Conservation (phyloP, 2,797 vertebrate species). For the Adrianichthys oophorus region DNA sequence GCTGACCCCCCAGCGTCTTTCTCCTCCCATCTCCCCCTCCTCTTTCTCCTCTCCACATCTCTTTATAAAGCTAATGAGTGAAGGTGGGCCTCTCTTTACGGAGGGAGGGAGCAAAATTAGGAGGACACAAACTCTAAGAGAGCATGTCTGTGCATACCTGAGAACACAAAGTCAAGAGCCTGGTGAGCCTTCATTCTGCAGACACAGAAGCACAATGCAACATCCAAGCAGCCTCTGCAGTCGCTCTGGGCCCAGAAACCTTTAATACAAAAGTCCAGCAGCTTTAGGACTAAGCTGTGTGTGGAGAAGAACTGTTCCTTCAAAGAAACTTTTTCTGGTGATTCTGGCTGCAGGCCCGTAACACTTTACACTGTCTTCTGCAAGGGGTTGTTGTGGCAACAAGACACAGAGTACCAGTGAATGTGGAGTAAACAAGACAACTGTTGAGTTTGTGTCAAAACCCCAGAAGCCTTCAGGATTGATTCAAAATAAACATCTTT, state of each 20-base stretch:
- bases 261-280: constrained; percentile 25
- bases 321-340: constrained; percentile 25
- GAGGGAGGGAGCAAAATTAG: constrained; percentile 47
- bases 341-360: constrained; percentile 44
- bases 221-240: constrained; percentile 41
- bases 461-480: no score
- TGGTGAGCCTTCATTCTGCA: constrained; percentile 49
- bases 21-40: constrained; percentile 52
- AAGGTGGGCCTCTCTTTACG: constrained; percentile 76
- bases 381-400: constrained; percentile 65
- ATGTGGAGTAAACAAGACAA: constrained; percentile 35
- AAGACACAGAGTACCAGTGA: constrained; percentile 24
- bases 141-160: constrained; percentile 24
- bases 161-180: constrained; percentile 20
- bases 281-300: constrained; percentile 50
- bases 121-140: constrained; percentile 31
- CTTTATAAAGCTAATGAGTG: constrained; percentile 83
- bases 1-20: constrained; percentile 74
- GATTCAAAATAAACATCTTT: no score
- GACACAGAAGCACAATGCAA: constrained; percentile 25
- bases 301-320: constrained; percentile 11
- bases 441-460: constrained; percentile 9
- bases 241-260: constrained; percentile 47
- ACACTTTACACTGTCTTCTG: constrained; percentile 36
- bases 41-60: constrained; percentile 61